Evolutionary conservation across 2,797 vertebrate genomes (phyloP).

Genomic region (Bovichtus variegatus): DNA sequence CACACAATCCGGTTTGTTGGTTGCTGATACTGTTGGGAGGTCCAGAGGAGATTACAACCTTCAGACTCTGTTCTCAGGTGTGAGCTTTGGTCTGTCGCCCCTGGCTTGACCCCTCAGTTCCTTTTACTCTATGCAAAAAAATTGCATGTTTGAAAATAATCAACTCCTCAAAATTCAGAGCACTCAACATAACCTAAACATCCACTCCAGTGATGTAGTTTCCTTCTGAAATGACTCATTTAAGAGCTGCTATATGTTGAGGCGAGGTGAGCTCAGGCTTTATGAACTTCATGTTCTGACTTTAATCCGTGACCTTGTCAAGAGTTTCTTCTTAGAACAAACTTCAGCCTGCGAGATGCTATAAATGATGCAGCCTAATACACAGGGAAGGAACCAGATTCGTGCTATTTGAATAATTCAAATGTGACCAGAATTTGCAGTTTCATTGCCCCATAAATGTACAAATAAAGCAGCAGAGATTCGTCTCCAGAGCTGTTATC

Average conservation of each 20-base stretch:
- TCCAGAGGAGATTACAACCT: no score
- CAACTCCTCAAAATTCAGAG: neutral
- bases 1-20: no score
- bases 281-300: neutral
- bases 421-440: neutral
- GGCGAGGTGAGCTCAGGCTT: neutral
- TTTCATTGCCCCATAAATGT: neutral
- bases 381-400: neutral
- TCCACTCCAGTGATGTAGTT: neutral
- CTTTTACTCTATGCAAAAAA: no score
- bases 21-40: no score
- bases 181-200: neutral
- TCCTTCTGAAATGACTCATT: neutral
- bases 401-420: conserved; percentile 6
- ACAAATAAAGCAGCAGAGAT: neutral
- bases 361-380: conserved; percentile 16
- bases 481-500: neutral
- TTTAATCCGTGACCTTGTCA: neutral
- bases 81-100: no score
- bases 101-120: no score
- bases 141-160: neutral
- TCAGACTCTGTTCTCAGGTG: no score
- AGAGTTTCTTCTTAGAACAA: neutral
- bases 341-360: conserved; percentile 1
- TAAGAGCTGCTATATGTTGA: no score